Percentiles rank a stretch among this genome's conserved stretches.
Conservation (phyloP, 1,140 invertebrate genomes). For the Hyphantria cunea region DNA sequence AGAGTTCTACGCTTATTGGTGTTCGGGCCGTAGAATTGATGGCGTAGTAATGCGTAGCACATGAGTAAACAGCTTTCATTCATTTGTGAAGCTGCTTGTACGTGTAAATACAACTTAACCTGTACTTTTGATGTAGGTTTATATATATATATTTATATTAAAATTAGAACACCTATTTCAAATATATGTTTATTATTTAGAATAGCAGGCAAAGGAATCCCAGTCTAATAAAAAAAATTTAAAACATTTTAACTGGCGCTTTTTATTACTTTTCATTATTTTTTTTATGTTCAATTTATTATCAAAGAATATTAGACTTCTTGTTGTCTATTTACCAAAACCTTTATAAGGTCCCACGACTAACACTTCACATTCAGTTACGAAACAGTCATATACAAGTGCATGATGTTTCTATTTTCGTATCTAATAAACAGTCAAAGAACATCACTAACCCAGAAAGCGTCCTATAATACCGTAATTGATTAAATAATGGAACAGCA, state of each 20-base stretch:
- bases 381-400: constrained; percentile 17
- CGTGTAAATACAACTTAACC: constrained; percentile 9
- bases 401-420: constrained; percentile 11
- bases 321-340: no score
- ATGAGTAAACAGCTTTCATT: constrained; percentile 51
- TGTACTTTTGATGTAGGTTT: no score
- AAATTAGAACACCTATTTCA: no score
- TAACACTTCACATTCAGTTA: neutral
- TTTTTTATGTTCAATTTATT: no score
- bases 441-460: neutral
- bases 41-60: constrained; percentile 44
- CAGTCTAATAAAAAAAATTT: no score
- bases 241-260: no score
- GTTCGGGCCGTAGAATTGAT: constrained; percentile 38
- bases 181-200: no score
- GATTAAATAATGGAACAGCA: constrained; percentile 28
- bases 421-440: constrained; percentile 2
- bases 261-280: no score
- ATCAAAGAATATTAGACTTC: no score
- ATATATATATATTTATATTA: no score
- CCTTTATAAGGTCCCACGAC: no score
- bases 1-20: constrained; percentile 38
- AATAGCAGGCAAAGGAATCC: no score
- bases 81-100: constrained; percentile 36
- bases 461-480: constrained; percentile 35